Percentiles rank a stretch among this genome's conserved stretches.
Evolutionary conservation across 1,140 invertebrate genomes (phyloP).

Genomic region (Idris sp.): DNA sequence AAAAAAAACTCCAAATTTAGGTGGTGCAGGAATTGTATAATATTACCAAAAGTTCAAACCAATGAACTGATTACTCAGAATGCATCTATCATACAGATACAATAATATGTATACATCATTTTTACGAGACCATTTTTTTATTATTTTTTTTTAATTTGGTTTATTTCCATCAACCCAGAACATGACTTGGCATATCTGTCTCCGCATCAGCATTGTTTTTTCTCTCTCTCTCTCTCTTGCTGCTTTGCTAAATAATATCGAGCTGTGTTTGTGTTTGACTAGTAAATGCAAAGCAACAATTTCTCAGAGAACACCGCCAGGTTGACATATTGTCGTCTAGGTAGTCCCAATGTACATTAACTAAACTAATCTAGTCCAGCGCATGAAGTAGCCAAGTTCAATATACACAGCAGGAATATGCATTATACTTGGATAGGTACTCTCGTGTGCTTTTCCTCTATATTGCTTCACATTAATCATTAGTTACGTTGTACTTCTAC

Average conservation of each 20-base stretch:
- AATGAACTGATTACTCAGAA: too few species aligned
- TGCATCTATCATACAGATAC: too few species aligned
- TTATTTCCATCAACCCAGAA: too few species aligned
- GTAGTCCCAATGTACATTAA: constrained; percentile 63
- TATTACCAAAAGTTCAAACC: too few species aligned
- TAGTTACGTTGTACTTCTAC: constrained; percentile 5
- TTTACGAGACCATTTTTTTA: too few species aligned
- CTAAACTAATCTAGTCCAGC: constrained; percentile 71
- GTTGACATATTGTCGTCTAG: constrained; percentile 67
- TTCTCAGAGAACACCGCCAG: constrained; percentile 38
- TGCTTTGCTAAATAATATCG: constrained; percentile 25
- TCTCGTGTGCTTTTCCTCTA: constrained; percentile 60
- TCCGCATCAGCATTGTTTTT: too few species aligned
- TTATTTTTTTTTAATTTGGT: too few species aligned
- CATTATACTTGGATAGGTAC: constrained; percentile 58
- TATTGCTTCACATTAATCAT: constrained; percentile 69
- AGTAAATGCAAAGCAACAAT: constrained; percentile 47
- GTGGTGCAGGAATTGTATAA: too few species aligned
- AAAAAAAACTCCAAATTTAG: too few species aligned
- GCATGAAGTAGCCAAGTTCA: constrained; percentile 67
- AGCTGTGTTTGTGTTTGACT: constrained; percentile 32
- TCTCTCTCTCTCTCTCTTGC: too few species aligned
- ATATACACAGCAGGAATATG: constrained; percentile 69
- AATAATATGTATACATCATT: too few species aligned
- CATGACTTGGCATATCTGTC: too few species aligned